Conservation (phyloP, 1,140 invertebrate genomes). For the Tetramorium simillimum region DNA sequence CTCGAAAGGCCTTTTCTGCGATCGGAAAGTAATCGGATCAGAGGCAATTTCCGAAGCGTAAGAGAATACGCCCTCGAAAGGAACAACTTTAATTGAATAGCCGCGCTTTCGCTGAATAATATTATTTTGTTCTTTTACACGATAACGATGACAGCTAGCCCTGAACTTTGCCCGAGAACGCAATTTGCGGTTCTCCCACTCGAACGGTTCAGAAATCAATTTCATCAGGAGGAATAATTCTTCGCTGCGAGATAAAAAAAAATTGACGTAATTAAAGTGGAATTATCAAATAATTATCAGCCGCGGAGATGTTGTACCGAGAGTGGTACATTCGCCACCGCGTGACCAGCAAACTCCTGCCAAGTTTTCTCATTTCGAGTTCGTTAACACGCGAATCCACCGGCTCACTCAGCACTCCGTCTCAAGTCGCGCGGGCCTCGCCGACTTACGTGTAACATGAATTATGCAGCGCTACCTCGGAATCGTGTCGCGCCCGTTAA, state of each 20-base stretch:
- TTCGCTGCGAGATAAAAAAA: neutral
- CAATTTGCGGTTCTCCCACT: neutral
- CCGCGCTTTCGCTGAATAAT: neutral
- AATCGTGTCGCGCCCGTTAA: neutral
- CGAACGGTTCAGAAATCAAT: conserved; percentile 1
- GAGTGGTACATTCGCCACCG: neutral
- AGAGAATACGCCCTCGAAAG: neutral
- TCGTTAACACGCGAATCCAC: conserved; percentile 46
- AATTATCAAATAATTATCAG: conserved; percentile 27
- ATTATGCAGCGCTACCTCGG: conserved; percentile 12
- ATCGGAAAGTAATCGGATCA: conserved; percentile 15
- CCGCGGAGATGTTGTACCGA: no score
- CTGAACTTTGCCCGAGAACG: neutral
- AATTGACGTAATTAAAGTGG: neutral
- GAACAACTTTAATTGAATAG: conserved; percentile 27
- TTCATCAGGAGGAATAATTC: neutral
- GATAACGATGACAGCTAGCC: neutral
- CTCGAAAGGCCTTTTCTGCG: neutral
- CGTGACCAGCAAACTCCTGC: conserved; percentile 2
- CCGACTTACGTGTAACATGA: conserved; percentile 9
- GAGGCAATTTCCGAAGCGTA: neutral
- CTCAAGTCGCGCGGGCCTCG: no score
- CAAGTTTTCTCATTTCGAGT: conserved; percentile 54
- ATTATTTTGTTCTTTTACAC: neutral
- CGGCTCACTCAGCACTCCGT: neutral